These are phyloP conservation scores for Microtus montanus DNA, from an alignment of 2,113 vertebrate species.

Conservation along the genomic window DNA sequence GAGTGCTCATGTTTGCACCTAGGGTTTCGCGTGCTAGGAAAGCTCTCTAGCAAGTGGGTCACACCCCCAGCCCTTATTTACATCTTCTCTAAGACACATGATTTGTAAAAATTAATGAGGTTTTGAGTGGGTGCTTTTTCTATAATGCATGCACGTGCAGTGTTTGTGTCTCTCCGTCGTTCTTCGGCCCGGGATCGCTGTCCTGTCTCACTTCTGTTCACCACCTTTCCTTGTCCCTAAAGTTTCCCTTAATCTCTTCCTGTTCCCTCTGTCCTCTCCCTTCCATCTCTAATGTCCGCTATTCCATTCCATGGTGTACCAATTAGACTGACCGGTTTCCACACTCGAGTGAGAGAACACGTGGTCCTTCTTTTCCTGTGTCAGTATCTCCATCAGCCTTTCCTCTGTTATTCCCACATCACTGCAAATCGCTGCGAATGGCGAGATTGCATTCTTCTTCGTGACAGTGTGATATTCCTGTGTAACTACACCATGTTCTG, in stretches of 20 bases:
- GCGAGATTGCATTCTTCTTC: background rate
- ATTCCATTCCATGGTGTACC: background rate
- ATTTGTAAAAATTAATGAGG: background rate
- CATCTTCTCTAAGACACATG: background rate
- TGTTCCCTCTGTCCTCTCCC: background rate
- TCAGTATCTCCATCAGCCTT: background rate
- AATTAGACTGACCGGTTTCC: background rate
- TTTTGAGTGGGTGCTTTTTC: too few species aligned
- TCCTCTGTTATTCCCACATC: background rate
- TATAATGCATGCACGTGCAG: background rate
- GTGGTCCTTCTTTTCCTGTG: background rate
- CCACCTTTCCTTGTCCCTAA: background rate
- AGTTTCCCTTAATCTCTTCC: background rate
- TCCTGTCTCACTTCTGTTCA: background rate
- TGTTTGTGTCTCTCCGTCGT: background rate
- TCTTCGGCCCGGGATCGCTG: background rate
- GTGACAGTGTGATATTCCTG: background rate
- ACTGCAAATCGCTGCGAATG: background rate
- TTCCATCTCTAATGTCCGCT: background rate
- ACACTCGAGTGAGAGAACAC: background rate
- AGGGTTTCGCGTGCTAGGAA: background rate
- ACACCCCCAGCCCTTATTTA: background rate
- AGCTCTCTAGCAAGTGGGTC: background rate
- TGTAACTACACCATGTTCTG: background rate
- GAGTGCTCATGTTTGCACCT: background rate